Evolutionary conservation across 2,797 vertebrate genomes (phyloP).

Genomic region (Mormyrus proboscirostris): DNA sequence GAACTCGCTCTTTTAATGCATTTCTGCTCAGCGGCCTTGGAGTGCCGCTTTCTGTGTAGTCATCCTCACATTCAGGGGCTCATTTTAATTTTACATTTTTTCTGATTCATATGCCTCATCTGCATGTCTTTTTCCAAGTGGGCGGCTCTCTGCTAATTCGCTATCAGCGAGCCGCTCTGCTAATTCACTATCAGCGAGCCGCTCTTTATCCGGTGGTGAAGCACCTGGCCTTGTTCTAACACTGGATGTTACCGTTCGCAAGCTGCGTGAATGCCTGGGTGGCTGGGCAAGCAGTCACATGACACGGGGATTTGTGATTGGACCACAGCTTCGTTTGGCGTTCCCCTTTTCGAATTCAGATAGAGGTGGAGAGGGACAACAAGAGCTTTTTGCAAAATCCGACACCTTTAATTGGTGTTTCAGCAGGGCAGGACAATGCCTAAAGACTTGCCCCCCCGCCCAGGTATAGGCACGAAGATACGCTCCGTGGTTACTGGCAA

Average conservation of each 20-base stretch:
- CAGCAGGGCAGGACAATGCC: not conserved
- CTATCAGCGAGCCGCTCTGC: not conserved
- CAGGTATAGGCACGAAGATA: not conserved
- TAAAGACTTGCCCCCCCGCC: not conserved
- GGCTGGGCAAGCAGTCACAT: not conserved
- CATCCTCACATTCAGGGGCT: not conserved
- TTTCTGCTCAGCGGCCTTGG: conserved; percentile 4
- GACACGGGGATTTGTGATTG: not conserved
- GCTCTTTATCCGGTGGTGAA: not conserved
- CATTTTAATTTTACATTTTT: conserved; percentile 1
- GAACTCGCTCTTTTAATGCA: conserved; percentile 19
- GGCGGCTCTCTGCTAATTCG: not conserved
- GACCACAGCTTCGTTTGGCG: not conserved
- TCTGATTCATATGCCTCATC: not conserved
- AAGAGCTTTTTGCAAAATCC: not conserved
- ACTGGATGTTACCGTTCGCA: not conserved
- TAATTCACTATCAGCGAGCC: not conserved
- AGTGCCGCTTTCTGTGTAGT: not conserved
- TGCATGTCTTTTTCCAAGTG: not conserved
- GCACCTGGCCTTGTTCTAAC: conserved; percentile 5
- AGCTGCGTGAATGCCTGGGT: not conserved
- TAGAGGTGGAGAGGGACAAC: not conserved
- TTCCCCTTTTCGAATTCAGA: not conserved
- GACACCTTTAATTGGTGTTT: not conserved
- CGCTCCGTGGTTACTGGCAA: not conserved